Evolutionary conservation across 2,113 vertebrate genomes (phyloP).

Genomic region (Rutilus rutilus): DNA sequence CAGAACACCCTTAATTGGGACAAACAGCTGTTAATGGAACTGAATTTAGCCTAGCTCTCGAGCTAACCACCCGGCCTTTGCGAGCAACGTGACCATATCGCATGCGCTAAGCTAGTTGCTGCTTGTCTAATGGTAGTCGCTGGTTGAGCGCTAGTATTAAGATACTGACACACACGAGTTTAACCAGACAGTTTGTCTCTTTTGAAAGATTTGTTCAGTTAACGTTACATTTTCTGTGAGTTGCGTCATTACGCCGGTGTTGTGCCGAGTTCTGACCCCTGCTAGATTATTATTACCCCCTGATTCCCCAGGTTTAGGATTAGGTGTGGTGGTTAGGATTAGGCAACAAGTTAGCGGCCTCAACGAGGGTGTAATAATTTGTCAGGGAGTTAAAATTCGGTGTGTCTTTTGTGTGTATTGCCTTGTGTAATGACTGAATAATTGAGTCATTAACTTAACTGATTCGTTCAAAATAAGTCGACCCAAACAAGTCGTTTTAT

Average conservation of each 20-base stretch:
- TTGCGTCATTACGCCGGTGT: not conserved
- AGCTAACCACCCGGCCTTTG: not conserved
- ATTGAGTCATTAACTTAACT: not conserved
- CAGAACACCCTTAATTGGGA: not conserved
- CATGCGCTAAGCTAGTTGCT: not conserved
- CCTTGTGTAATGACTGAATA: not conserved
- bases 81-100: not conserved
- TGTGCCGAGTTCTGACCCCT: no score
- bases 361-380: no score
- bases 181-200: not conserved
- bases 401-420: not conserved
- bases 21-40: not conserved
- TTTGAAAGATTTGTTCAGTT: not conserved
- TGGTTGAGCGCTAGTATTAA: not conserved
- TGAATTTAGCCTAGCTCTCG: not conserved
- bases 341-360: no score
- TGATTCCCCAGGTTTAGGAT: no score
- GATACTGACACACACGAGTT: not conserved
- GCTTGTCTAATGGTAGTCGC: not conserved
- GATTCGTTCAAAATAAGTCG: not conserved
- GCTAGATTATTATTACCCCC: no score
- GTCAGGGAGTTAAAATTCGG: no score
- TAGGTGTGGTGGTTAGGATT: no score
- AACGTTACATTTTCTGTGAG: not conserved
- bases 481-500: not conserved